Evolutionary conservation across 2,113 vertebrate genomes (phyloP).

Genomic region (Hypanus sabinus): DNA sequence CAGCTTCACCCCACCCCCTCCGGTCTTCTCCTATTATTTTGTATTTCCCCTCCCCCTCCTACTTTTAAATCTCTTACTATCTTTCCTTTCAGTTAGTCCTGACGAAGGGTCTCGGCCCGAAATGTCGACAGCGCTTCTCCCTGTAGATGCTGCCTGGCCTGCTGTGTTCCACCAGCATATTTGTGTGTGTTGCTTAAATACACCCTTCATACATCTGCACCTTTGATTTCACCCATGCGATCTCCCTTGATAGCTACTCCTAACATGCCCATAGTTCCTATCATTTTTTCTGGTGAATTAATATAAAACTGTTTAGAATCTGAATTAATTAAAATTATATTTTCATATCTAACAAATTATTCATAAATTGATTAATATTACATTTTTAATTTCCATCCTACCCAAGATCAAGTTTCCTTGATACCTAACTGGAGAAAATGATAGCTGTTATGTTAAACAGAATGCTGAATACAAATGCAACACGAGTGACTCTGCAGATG

Average conservation of each 20-base stretch:
- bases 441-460: neutral
- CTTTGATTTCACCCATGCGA: no score
- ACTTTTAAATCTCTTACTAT: no score
- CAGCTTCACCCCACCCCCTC: no score
- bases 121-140: no score
- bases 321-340: slow-evolving; percentile 17
- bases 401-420: neutral
- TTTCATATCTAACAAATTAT: neutral
- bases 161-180: no score
- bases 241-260: neutral
- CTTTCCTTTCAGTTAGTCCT: no score
- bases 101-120: no score
- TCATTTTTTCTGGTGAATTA: neutral
- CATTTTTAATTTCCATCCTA: neutral
- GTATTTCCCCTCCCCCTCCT: no score
- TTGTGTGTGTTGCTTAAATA: no score
- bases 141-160: no score
- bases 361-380: slow-evolving; percentile 9
- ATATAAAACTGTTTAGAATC: neutral
- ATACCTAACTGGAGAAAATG: neutral
- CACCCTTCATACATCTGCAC: neutral
- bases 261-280: neutral
- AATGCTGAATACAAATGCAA: neutral
- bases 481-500: no score
- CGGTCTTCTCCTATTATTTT: no score